phyloP scores from a whole-genome alignment of 2,797 vertebrate species.

The Sebastes minor region DNA sequence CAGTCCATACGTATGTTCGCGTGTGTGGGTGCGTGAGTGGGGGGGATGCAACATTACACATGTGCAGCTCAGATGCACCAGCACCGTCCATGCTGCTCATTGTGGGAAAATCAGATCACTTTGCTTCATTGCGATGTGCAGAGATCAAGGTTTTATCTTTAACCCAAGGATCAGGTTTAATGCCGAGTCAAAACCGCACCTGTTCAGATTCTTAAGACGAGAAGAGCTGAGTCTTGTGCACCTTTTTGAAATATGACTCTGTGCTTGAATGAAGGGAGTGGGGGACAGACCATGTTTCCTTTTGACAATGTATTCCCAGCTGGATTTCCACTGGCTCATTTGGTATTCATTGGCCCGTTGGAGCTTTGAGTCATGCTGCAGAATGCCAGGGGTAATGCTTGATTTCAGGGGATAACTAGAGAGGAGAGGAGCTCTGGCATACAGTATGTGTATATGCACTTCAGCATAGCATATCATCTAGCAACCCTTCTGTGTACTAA shows the following conservation, averaged over 20 bases:
- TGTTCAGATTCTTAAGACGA: conserved; percentile 18
- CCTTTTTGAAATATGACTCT: conserved; percentile 48
- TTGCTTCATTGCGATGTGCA: conserved; percentile 1
- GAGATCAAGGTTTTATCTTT: conserved; percentile 16
- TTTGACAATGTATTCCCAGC: conserved; percentile 47
- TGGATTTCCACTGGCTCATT: conserved; percentile 57
- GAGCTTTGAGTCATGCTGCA: conserved; percentile 48
- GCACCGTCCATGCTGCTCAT: not conserved
- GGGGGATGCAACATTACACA: not conserved
- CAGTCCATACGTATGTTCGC: not conserved
- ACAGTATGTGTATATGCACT: not conserved
- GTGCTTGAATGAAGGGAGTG: conserved; percentile 5
- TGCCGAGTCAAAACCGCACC: conserved; percentile 11
- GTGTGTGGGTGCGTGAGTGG: not conserved
- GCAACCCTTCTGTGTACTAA: not conserved
- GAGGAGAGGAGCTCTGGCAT: conserved; percentile 22
- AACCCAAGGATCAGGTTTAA: conserved; percentile 9
- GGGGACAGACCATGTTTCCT: conserved; percentile 17
- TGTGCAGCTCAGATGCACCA: conserved; percentile 5
- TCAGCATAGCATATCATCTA: not conserved
- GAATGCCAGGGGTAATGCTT: conserved; percentile 43
- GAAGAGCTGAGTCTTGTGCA: conserved; percentile 20
- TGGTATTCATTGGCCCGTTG: conserved; percentile 47
- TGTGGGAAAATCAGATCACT: conserved; percentile 13
- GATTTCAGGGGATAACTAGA: conserved; percentile 37